Conservation (phyloP, 1,140 invertebrate species). For the Elymnias hypermnestra region DNA sequence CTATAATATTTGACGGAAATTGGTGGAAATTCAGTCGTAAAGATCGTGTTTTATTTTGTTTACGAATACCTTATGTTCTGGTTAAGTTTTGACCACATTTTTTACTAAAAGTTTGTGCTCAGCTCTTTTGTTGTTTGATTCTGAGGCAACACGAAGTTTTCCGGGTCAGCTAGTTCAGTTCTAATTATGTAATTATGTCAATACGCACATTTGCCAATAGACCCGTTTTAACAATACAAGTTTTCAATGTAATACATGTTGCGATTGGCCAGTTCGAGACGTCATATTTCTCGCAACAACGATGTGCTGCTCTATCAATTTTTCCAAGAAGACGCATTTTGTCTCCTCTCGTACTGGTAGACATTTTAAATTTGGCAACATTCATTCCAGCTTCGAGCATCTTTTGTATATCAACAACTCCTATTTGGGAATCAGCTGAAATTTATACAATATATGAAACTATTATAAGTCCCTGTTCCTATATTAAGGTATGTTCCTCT, state of each 20-base stretch:
- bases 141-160: too few species aligned
- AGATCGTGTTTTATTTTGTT: too few species aligned
- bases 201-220: slow-evolving; percentile 34
- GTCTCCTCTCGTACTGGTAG: slow-evolving; percentile 31
- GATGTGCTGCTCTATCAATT: slow-evolving; percentile 33
- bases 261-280: slow-evolving; percentile 41
- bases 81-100: too few species aligned
- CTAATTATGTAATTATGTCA: neutral
- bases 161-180: too few species aligned
- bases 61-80: too few species aligned
- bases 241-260: slow-evolving; percentile 44
- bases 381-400: slow-evolving; percentile 50
- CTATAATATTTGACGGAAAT: too few species aligned
- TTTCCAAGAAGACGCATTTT: slow-evolving; percentile 35
- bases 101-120: too few species aligned
- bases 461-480: too few species aligned
- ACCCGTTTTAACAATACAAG: slow-evolving; percentile 44
- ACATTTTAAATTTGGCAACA: slow-evolving; percentile 36
- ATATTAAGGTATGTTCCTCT: too few species aligned
- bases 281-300: slow-evolving; percentile 35
- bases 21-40: too few species aligned
- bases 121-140: too few species aligned
- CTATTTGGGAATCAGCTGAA: slow-evolving; percentile 28
- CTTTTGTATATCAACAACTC: slow-evolving; percentile 41
- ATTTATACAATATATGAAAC: too few species aligned